Base-by-base conservation (phyloP, 2,797 vertebrate genomes). In the Naso thynnoides region DNA sequence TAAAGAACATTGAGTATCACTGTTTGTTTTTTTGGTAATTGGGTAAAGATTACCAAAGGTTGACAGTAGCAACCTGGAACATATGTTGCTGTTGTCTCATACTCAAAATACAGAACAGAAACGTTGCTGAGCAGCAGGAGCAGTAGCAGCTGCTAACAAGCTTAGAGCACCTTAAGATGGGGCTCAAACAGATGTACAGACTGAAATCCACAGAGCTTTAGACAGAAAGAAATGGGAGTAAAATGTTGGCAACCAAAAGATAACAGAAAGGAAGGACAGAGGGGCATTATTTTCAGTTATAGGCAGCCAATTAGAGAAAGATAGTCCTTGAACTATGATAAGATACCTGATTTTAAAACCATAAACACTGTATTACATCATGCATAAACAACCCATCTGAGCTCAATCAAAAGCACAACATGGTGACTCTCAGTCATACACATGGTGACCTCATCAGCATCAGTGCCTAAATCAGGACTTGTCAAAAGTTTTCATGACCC, bases 371-470 rank as follows among this genome's bases (percentile, higher is more conserved):
- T 41, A 16, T 41, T 54, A 19, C 41, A 59, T 38, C 4, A 39
- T 13, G 48, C 18, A 56, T 42, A 36, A 54, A 47, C 6, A 36
- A 33, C 21, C 26, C 3, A 16, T 15, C n/a, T 36, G 21, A 53
- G 42, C 33, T 48, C n/a, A 52, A 24, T 67, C 5, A 39, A 60
- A 50, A 44, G 23, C 56, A 19, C 29, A 45, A 48, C 11, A 39
- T 9, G 41, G 15, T 18, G 15, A 31, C 63, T 24, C 29, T 67
- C 23, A 41, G 1, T 38, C 21, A 26, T 27, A 27, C 42, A 26
- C 71, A 29, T 27, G 16, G 38, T 57, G 45, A 44, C 21, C 31
- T 72, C 33, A 44, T 44, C 38, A 26, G 18, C 27, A 44, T 24
- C 19, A 67, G 21, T n/a, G 15, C 13, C 9, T 21, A 27, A 10